Percentiles rank a stretch among this genome's conserved stretches.
These are phyloP conservation scores for Pachypsylla venusta DNA, from an alignment of 1,140 invertebrate species.

Conservation along the genomic window DNA sequence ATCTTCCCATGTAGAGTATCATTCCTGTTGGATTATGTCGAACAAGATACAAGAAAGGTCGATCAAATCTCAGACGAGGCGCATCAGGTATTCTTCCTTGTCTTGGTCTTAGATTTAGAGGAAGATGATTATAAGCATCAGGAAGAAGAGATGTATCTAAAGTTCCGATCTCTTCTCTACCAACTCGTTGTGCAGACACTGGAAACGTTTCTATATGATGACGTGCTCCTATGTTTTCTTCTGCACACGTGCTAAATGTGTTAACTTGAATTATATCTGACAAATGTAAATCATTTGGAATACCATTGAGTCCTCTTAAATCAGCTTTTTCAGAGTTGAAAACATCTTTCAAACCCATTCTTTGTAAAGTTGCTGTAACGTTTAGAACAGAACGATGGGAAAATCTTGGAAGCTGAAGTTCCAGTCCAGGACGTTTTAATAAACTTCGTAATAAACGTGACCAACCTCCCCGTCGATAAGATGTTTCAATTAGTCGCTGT, in stretches of 20 bases:
- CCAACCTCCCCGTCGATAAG: conserved; percentile 52
- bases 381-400: conserved; percentile 66
- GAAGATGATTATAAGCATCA: conserved; percentile 29
- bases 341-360: conserved; percentile 63
- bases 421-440: conserved; percentile 51
- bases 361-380: conserved; percentile 51
- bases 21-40: conserved; percentile 73
- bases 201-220: conserved; percentile 67
- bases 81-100: conserved; percentile 52
- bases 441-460: conserved; percentile 51
- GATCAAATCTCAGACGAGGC: conserved; percentile 58
- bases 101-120: conserved; percentile 45
- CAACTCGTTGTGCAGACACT: conserved; percentile 36
- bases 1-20: conserved; percentile 68
- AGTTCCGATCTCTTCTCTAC: conserved; percentile 15
- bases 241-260: conserved; percentile 61
- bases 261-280: conserved; percentile 64
- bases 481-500: conserved; percentile 44
- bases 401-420: conserved; percentile 64
- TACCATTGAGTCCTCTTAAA: conserved; percentile 59
- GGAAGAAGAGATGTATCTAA: not conserved
- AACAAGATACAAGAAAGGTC: conserved; percentile 71
- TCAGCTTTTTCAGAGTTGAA: conserved; percentile 57
- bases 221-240: conserved; percentile 48
- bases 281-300: conserved; percentile 52